These are phyloP conservation scores for Ophion ellenae DNA, from an alignment of 2,888 invertebrate species.

Conservation along the genomic window DNA sequence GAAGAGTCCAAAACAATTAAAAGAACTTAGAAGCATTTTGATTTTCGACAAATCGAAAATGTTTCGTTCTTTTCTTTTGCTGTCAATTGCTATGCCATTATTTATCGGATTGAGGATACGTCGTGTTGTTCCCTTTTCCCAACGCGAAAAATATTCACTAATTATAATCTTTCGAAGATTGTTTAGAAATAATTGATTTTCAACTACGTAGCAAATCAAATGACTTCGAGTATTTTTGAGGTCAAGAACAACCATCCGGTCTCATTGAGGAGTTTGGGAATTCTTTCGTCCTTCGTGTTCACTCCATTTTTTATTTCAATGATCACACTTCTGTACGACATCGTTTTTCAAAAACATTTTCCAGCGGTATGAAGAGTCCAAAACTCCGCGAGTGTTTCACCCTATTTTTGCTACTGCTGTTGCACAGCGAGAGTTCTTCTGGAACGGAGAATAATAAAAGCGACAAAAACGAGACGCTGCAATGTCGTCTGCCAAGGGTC, in stretches of 20 bases:
- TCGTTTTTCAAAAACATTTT: conserved; percentile 3
- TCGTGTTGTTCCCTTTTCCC: not conserved
- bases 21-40: conserved; percentile 1
- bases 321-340: not conserved
- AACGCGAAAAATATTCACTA: not conserved
- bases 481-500: conserved; percentile 85
- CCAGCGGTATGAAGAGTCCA: conserved; percentile 43
- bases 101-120: not conserved
- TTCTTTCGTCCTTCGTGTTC: conserved; percentile 38
- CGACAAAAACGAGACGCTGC: conserved; percentile 33
- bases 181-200: not conserved
- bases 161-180: not conserved
- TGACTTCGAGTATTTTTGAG: not conserved
- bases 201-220: not conserved
- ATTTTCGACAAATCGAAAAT: not conserved
- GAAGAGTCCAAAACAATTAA: conserved; percentile 45
- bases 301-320: not conserved
- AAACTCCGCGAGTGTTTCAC: conserved; percentile 43
- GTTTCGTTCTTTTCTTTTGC: not conserved
- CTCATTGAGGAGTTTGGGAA: conserved; percentile 14
- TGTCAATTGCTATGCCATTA: not conserved
- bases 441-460: conserved; percentile 36
- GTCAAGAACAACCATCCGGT: not conserved
- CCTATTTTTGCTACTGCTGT: conserved; percentile 42
- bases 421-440: conserved; percentile 44